These are phyloP conservation scores for Onychorhynchus coronatus DNA, from an alignment of 2,113 vertebrate genomes.

Conservation along the genomic window DNA sequence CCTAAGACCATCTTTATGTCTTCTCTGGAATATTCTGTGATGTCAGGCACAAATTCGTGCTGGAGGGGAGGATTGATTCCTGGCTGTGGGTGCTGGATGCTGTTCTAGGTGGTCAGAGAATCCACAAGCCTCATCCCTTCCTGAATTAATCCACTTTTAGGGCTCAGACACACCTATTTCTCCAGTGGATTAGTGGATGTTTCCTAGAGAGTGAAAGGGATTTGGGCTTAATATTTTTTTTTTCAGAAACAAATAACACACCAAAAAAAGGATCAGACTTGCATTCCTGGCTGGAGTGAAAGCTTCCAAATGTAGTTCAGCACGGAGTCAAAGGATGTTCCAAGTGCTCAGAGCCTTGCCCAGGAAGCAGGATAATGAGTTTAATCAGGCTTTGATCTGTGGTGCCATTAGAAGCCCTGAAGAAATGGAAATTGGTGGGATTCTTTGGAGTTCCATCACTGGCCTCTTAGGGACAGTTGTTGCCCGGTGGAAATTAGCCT, in stretches of 20 bases:
- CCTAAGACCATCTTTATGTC: neutral
- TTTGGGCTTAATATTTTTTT: neutral
- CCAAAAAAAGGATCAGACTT: neutral
- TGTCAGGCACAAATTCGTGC: neutral
- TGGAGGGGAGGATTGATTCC: neutral
- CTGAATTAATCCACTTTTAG: neutral
- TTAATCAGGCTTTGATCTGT: conserved; percentile 19
- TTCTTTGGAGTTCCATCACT: neutral
- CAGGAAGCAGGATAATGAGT: neutral
- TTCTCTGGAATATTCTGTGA: conserved; percentile 16
- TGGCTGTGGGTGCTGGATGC: neutral
- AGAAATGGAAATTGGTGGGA: neutral
- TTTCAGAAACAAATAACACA: neutral
- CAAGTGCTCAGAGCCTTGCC: neutral
- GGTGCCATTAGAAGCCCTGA: neutral
- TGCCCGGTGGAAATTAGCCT: neutral
- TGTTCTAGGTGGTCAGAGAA: neutral
- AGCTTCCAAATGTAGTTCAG: neutral
- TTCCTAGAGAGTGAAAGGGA: conserved; percentile 1
- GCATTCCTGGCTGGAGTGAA: neutral
- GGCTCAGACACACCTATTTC: neutral
- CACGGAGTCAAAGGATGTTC: neutral
- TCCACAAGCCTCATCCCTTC: neutral
- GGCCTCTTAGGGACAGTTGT: neutral
- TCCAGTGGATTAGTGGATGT: neutral